Percentiles rank a stretch among this genome's conserved stretches.
Evolutionary conservation across 2,888 invertebrate genomes (phyloP).

Genomic region (Ellobium chinense): DNA sequence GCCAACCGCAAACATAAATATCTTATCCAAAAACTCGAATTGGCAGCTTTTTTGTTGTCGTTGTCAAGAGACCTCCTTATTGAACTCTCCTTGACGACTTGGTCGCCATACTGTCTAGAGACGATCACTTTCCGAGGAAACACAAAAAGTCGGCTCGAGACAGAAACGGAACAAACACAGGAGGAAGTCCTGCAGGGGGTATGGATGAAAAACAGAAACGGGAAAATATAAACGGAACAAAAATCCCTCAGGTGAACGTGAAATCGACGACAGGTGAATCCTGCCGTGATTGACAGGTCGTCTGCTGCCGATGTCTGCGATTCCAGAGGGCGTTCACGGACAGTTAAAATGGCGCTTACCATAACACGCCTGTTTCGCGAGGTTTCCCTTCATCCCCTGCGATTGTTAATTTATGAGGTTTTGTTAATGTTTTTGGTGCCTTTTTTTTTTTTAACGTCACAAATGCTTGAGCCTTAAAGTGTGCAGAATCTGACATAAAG

Average conservation of each 20-base stretch:
- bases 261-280: constrained; percentile 36
- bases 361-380: constrained; percentile 17
- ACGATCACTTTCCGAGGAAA: not conserved
- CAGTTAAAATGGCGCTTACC: constrained; percentile 20
- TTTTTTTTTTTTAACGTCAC: no score
- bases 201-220: not conserved
- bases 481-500: no score
- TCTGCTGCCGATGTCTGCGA: constrained; percentile 3
- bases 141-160: not conserved
- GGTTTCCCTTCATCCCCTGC: not conserved
- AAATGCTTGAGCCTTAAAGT: no score
- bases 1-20: no score
- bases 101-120: not conserved
- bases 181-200: not conserved
- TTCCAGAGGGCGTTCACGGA: constrained; percentile 36
- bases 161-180: not conserved
- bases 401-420: not conserved
- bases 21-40: no score
- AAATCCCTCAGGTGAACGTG: constrained; percentile 37
- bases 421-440: not conserved
- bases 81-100: not conserved
- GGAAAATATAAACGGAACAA: not conserved
- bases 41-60: no score
- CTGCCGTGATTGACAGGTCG: constrained; percentile 20
- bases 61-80: no score